Evolutionary conservation across 2,113 vertebrate species (phyloP).

Genomic region (Notothenia coriiceps): DNA sequence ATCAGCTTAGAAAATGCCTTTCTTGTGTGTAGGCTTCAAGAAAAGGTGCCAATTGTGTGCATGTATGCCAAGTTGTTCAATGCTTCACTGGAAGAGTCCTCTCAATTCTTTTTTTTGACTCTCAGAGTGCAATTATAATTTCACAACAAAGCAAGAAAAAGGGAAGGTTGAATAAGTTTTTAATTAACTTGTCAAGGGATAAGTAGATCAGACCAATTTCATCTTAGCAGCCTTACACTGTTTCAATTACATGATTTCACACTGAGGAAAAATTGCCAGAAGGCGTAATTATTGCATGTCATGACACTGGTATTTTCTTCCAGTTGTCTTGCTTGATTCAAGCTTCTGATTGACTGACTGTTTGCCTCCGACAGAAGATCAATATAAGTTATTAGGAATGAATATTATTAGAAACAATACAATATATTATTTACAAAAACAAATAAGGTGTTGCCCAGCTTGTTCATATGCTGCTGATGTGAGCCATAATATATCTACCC

Average conservation of each 20-base stretch:
- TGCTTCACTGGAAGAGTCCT: background rate
- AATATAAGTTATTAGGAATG: background rate
- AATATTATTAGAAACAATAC: background rate
- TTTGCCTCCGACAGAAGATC: slow-evolving; percentile 6
- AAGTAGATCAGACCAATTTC: slow-evolving; percentile 30
- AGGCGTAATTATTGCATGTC: background rate
- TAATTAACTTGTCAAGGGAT: slow-evolving; percentile 31
- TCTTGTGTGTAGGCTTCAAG: background rate
- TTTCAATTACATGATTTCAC: slow-evolving; percentile 3
- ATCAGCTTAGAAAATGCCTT: slow-evolving; percentile 39
- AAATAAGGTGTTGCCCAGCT: background rate
- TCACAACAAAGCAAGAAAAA: slow-evolving; percentile 2
- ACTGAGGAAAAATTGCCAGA: background rate
- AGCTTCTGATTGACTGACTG: background rate
- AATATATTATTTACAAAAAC: background rate
- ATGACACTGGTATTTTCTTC: background rate
- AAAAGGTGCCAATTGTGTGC: slow-evolving; percentile 9
- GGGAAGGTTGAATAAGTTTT: slow-evolving; percentile 27
- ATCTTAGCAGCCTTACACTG: slow-evolving; percentile 1
- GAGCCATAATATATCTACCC: background rate
- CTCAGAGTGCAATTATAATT: slow-evolving; percentile 30
- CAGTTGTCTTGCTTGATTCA: background rate
- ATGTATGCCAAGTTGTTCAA: background rate
- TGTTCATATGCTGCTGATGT: background rate
- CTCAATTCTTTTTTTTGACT: slow-evolving; percentile 27